Percentiles rank a stretch among this genome's conserved stretches.
Evolutionary conservation across 2,888 invertebrate species (phyloP).

Genomic region (Caenorhabditis imperialis): DNA sequence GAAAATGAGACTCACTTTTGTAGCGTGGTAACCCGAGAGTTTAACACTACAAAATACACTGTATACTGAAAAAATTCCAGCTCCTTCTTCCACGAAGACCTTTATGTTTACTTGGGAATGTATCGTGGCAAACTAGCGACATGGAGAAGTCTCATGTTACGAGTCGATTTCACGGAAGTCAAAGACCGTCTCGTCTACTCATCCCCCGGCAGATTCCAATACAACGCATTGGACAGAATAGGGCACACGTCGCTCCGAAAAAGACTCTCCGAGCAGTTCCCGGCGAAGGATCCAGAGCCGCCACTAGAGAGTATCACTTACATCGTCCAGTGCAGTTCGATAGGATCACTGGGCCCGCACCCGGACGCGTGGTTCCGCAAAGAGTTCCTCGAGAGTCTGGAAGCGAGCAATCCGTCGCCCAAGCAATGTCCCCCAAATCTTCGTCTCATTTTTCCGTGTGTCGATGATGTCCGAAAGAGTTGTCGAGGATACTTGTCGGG

Average conservation of each 20-base stretch:
- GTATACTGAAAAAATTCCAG: slow-evolving; percentile 15
- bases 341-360: slow-evolving; percentile 83
- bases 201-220: slow-evolving; percentile 68
- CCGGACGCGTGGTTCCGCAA: slow-evolving; percentile 85
- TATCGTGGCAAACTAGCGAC: not conserved
- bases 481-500: slow-evolving; percentile 90
- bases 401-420: slow-evolving; percentile 11
- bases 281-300: not conserved
- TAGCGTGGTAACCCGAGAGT: too few species aligned
- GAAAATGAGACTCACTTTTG: too few species aligned
- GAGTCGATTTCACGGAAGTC: slow-evolving; percentile 45
- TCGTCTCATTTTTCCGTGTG: slow-evolving; percentile 84
- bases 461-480: slow-evolving; percentile 88
- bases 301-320: slow-evolving; percentile 20
- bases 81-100: slow-evolving; percentile 47
- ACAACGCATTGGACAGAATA: slow-evolving; percentile 1
- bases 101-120: slow-evolving; percentile 48
- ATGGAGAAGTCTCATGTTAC: slow-evolving; percentile 54
- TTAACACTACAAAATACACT: too few species aligned
- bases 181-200: slow-evolving; percentile 68
- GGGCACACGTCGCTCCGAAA: slow-evolving; percentile 42
- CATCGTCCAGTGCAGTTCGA: slow-evolving; percentile 69
- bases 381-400: slow-evolving; percentile 84
- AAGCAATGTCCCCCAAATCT: slow-evolving; percentile 25
- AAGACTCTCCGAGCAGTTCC: slow-evolving; percentile 8